phyloP scores from a whole-genome alignment of 2,888 invertebrate species.

The Aethes cnicana region DNA sequence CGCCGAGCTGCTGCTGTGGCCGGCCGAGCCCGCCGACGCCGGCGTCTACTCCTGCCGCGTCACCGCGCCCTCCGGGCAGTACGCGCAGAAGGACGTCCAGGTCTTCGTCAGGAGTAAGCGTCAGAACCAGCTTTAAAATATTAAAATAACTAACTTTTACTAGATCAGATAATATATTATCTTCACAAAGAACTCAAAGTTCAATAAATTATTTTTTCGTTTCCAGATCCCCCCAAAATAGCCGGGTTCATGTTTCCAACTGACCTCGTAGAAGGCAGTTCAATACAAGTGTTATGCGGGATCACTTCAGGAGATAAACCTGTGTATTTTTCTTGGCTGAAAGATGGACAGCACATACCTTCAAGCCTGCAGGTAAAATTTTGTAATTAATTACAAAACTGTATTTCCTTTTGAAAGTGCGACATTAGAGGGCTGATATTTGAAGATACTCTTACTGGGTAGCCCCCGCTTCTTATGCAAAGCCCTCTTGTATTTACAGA shows the following conservation, averaged over 20 bases:
- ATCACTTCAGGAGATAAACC: conserved; percentile 88
- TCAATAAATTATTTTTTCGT: not conserved
- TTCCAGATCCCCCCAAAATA: conserved; percentile 90
- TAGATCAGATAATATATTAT: no score
- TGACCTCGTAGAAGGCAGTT: conserved; percentile 90
- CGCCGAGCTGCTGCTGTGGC: conserved; percentile 57
- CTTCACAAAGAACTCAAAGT: no score
- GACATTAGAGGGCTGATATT: no score
- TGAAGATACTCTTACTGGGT: no score
- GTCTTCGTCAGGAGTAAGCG: conserved; percentile 87
- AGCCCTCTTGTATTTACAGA: no score
- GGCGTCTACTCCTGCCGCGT: conserved; percentile 90
- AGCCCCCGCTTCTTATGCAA: no score
- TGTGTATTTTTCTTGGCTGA: conserved; percentile 86
- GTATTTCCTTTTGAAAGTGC: no score
- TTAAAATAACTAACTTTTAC: no score
- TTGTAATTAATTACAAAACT: no score
- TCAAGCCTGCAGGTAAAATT: conserved; percentile 83
- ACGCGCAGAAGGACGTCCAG: conserved; percentile 86
- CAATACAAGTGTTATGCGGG: conserved; percentile 90
- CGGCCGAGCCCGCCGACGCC: conserved; percentile 82
- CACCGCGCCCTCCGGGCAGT: conserved; percentile 86
- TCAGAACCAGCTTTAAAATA: conserved; percentile 61
- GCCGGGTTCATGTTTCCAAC: conserved; percentile 92
- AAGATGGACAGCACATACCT: conserved; percentile 84